phyloP scores from a whole-genome alignment of 2,888 invertebrate genomes.

The Thyatira batis region DNA sequence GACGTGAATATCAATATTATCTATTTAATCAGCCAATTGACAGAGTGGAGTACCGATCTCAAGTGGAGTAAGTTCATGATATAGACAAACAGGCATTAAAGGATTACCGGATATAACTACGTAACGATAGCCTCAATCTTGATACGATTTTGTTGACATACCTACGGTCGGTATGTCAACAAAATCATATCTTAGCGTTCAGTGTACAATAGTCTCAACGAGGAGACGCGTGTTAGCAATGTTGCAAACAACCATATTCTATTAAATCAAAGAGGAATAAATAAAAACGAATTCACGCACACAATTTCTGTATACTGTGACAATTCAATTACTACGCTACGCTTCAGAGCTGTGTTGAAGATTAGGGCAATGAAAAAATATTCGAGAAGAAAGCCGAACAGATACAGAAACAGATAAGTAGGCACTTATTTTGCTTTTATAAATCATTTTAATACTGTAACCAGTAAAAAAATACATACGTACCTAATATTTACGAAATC shows the following conservation, averaged over 20 bases:
- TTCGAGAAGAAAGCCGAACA: slow-evolving; percentile 53
- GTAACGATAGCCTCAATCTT: slow-evolving; percentile 23
- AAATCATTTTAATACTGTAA: too few species aligned
- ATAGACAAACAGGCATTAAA: slow-evolving; percentile 47
- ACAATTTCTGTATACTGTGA: slow-evolving; percentile 40
- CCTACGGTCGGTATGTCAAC: slow-evolving; percentile 32
- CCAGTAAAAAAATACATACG: too few species aligned
- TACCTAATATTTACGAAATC: too few species aligned
- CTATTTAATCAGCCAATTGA: slow-evolving; percentile 44
- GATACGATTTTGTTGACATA: too few species aligned
- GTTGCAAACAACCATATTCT: background rate
- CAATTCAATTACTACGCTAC: slow-evolving; percentile 52
- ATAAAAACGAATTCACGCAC: background rate
- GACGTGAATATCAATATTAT: slow-evolving; percentile 11
- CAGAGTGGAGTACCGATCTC: slow-evolving; percentile 41
- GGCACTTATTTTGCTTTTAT: slow-evolving; percentile 18
- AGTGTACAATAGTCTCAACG: slow-evolving; percentile 31
- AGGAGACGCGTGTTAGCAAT: slow-evolving; percentile 28
- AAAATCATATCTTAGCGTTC: slow-evolving; percentile 39
- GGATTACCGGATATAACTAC: slow-evolving; percentile 50
- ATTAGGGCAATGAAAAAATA: slow-evolving; percentile 68
- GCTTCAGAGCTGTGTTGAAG: slow-evolving; percentile 46
- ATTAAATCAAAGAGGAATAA: background rate
- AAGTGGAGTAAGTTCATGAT: slow-evolving; percentile 34
- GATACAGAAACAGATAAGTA: slow-evolving; percentile 54